phyloP scores from a whole-genome alignment of 2,113 vertebrate genomes.

The Uria aalge region DNA sequence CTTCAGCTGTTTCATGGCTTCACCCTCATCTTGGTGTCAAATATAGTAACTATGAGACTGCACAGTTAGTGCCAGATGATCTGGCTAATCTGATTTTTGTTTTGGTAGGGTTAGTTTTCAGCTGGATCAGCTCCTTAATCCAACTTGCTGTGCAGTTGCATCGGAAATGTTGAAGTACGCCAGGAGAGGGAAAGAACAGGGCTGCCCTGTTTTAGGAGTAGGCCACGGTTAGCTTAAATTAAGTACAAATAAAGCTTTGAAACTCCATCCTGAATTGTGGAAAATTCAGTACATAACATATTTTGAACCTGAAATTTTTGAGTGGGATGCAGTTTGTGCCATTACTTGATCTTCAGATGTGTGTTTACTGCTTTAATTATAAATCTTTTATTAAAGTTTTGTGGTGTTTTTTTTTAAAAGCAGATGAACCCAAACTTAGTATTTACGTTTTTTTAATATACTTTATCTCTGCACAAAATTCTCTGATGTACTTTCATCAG shows the following conservation, averaged over 20 bases:
- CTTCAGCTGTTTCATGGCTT: background rate
- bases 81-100: background rate
- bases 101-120: constrained; percentile 2
- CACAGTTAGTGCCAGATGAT: background rate
- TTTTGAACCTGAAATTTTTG: background rate
- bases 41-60: background rate
- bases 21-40: background rate
- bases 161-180: background rate
- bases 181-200: background rate
- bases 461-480: background rate
- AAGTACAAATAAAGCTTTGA: background rate
- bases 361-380: background rate
- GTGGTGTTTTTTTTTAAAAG: no score
- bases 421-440: background rate
- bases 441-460: background rate
- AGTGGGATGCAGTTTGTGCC: background rate
- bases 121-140: background rate
- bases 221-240: background rate
- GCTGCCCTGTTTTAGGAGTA: background rate
- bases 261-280: background rate
- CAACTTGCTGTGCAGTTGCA: background rate
- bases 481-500: background rate
- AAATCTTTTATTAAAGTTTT: background rate
- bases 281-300: background rate
- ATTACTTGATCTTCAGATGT: background rate